phyloP scores from a whole-genome alignment of 2,113 vertebrate species.

The Crotalus horridus region DNA sequence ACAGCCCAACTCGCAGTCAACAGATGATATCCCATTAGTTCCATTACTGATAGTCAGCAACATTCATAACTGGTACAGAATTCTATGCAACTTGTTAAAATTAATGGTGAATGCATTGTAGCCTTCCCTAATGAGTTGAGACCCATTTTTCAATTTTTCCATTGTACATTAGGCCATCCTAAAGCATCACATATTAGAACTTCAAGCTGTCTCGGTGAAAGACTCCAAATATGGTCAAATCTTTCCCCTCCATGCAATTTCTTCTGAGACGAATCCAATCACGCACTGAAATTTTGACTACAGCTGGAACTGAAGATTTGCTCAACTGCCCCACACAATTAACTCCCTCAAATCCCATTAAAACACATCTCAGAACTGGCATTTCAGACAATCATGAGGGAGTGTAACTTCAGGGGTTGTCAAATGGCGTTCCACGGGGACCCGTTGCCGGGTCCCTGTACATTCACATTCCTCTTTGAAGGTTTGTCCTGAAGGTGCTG shows the following conservation, averaged over 20 bases:
- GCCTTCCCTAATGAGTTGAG: neutral
- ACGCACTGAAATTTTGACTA: conserved; percentile 20
- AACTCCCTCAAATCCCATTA: conserved; percentile 24
- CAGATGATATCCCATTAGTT: neutral
- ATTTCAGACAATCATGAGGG: neutral
- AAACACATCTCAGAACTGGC: neutral
- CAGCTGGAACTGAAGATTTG: conserved; percentile 25
- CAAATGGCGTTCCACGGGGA: conserved; percentile 74
- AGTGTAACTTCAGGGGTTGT: neutral
- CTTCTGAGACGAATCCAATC: conserved; percentile 24
- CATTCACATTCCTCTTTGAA: conserved; percentile 91
- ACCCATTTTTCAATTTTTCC: neutral
- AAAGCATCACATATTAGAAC: conserved; percentile 6
- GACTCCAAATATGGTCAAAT: neutral
- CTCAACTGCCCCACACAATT: neutral
- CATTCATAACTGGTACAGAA: neutral
- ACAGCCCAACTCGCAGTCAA: neutral
- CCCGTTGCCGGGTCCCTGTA: conserved; percentile 76
- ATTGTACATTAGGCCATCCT: neutral
- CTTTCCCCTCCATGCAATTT: neutral
- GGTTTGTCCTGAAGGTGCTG: conserved; percentile 12
- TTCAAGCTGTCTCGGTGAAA: neutral
- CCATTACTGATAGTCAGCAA: neutral
- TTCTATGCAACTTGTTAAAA: neutral
- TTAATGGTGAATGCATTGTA: neutral